Conservation (phyloP, 2,888 invertebrate genomes). For the Acutogordius australiensis region DNA sequence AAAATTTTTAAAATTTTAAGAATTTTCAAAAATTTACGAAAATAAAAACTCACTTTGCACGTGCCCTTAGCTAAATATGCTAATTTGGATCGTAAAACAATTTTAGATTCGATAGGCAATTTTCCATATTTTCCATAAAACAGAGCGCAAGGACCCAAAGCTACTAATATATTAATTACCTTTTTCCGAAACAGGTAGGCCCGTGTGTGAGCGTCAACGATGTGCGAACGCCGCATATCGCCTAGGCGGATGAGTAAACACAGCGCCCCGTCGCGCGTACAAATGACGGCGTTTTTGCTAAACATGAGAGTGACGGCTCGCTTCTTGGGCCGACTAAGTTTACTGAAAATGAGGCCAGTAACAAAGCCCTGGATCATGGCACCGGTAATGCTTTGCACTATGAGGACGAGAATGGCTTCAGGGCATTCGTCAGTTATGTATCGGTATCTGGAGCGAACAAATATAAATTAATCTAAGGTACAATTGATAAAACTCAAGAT, state of each 20-base stretch:
- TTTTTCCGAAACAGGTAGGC: slow-evolving; percentile 11
- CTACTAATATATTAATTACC: no score
- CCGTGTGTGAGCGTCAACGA: slow-evolving; percentile 14
- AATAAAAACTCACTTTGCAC: no score
- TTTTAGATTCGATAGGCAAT: no score
- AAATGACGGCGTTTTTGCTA: slow-evolving; percentile 27
- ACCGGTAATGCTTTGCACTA: slow-evolving; percentile 63
- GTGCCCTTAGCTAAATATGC: no score
- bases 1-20: no score
- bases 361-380: slow-evolving; percentile 44
- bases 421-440: slow-evolving; percentile 69
- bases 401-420: slow-evolving; percentile 62
- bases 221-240: slow-evolving; percentile 22
- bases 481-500: neutral
- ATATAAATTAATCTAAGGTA: neutral
- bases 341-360: slow-evolving; percentile 61
- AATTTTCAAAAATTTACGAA: no score
- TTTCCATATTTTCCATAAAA: no score
- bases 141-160: no score
- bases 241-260: slow-evolving; percentile 24
- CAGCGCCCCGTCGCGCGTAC: slow-evolving; percentile 22
- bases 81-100: no score
- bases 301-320: slow-evolving; percentile 76
- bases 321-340: slow-evolving; percentile 75
- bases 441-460: slow-evolving; percentile 27